phyloP scores from a whole-genome alignment of 2,113 vertebrate genomes.

The Coregonus clupeaformis region DNA sequence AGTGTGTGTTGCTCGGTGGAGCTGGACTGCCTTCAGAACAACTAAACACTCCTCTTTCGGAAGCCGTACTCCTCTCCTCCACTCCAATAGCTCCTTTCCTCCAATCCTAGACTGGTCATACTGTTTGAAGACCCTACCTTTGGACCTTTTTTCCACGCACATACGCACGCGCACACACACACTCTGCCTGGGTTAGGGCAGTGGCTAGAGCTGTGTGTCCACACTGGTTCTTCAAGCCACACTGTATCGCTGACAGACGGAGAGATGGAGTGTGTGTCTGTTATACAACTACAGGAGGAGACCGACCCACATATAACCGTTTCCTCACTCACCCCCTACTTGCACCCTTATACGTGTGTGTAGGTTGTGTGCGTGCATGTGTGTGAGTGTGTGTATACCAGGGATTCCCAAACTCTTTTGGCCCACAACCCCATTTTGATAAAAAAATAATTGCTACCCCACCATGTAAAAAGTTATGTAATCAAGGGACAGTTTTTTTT shows the following conservation, averaged over 20 bases:
- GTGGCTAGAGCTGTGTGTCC: no score
- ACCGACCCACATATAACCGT: background rate
- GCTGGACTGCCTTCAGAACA: constrained; percentile 92
- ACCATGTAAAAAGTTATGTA: no score
- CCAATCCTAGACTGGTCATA: constrained; percentile 31
- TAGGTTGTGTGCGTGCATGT: background rate
- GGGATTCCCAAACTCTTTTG: no score
- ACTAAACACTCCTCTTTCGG: constrained; percentile 65
- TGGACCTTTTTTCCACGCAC: constrained; percentile 27
- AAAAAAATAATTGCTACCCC: no score
- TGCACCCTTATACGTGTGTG: background rate
- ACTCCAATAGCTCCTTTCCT: constrained; percentile 26
- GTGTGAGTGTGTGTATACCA: no score
- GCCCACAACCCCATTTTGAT: no score
- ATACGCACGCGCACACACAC: background rate
- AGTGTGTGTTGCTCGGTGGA: constrained; percentile 93
- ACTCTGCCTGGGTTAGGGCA: background rate
- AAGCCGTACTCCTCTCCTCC: constrained; percentile 26
- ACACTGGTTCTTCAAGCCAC: no score
- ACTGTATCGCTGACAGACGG: background rate
- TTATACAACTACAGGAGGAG: background rate
- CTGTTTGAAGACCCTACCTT: constrained; percentile 15
- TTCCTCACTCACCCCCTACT: background rate
- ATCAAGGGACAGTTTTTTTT: no score
- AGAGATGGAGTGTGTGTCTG: constrained; percentile 5